Evolutionary conservation across 2,797 vertebrate genomes (phyloP).

Genomic region (Kryptopterus vitreolus): DNA sequence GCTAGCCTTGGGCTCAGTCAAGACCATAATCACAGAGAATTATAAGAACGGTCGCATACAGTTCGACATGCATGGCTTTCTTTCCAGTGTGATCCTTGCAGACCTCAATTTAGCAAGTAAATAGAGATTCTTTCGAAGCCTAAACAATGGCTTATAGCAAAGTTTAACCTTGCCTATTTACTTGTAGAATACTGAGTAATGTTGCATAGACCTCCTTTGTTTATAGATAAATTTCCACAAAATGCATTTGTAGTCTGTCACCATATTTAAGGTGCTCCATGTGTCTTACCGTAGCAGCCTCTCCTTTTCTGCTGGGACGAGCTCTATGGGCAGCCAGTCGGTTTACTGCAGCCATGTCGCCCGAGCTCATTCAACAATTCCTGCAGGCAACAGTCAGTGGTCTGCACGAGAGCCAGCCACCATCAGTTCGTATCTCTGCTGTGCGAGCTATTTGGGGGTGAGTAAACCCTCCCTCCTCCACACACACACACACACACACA

Average conservation of each 20-base stretch:
- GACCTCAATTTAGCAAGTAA: constrained; percentile 92
- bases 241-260: background rate
- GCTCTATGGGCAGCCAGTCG: constrained; percentile 97
- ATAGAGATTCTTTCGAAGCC: background rate
- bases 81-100: constrained; percentile 89
- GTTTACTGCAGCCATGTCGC: constrained; percentile 96
- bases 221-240: background rate
- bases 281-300: constrained; percentile 69
- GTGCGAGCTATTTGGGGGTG: constrained; percentile 98
- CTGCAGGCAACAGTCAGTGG: constrained; percentile 97
- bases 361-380: constrained; percentile 97
- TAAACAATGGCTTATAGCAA: background rate
- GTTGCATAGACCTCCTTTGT: background rate
- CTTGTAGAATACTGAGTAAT: background rate
- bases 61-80: constrained; percentile 97
- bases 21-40: constrained; percentile 92
- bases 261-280: background rate
- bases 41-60: constrained; percentile 93
- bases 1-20: constrained; percentile 95
- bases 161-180: background rate
- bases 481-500: too few relatives aligned
- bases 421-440: constrained; percentile 93
- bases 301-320: constrained; percentile 93
- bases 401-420: constrained; percentile 91
- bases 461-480: constrained; percentile 52